Evolutionary conservation across 2,797 vertebrate species (phyloP).

Genomic region (Cossypha niveicapilla): DNA sequence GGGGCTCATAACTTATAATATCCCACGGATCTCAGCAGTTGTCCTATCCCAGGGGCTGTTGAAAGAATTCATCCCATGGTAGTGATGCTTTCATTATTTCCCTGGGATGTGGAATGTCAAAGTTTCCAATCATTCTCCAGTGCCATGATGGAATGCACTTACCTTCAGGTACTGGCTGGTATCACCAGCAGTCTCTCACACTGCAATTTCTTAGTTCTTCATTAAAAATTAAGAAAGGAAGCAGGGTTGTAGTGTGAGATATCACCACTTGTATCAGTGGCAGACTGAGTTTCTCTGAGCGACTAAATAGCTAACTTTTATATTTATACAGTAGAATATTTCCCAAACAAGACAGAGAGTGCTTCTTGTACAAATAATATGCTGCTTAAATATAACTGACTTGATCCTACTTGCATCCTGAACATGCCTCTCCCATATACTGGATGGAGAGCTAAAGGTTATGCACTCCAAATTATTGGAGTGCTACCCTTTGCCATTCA

Average conservation of each 20-base stretch:
- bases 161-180: background rate
- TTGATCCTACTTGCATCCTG: background rate
- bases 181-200: background rate
- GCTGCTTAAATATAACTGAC: background rate
- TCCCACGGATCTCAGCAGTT: background rate
- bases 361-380: background rate
- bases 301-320: background rate
- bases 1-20: background rate
- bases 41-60: background rate
- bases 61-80: background rate
- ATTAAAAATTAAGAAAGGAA: background rate
- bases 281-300: background rate
- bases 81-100: background rate
- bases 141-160: background rate
- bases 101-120: background rate
- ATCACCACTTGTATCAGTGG: background rate
- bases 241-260: background rate
- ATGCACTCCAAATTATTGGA: background rate
- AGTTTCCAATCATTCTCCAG: background rate
- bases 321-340: background rate
- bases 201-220: background rate
- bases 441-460: background rate
- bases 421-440: background rate
- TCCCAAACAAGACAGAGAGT: background rate
- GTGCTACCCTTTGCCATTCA: background rate